Conservation (phyloP, 2,888 invertebrate species). For the Drosophila prolongata region DNA sequence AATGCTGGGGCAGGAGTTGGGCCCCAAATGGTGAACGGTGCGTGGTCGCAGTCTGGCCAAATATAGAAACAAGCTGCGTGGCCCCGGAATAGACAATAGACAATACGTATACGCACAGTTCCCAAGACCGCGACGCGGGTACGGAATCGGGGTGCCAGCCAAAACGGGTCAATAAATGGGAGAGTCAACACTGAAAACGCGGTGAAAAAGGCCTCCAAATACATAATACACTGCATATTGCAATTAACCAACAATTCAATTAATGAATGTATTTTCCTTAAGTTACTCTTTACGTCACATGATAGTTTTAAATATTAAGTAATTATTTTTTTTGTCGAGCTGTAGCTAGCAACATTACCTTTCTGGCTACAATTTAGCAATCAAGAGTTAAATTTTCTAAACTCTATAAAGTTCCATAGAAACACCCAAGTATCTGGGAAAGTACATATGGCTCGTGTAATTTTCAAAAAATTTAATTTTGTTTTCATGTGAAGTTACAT, state of each 20-base stretch:
- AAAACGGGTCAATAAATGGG: constrained; percentile 48
- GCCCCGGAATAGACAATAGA: constrained; percentile 62
- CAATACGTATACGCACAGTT: constrained; percentile 72
- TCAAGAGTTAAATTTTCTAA: no score
- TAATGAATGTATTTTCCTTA: neutral
- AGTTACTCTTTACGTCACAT: no score
- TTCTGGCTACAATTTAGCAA: no score
- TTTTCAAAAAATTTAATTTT: no score
- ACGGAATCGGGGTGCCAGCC: constrained; percentile 15
- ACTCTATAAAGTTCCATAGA: no score
- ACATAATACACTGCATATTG: constrained; percentile 2
- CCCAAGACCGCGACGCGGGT: constrained; percentile 36
- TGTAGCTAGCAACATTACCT: no score
- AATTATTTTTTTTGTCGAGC: no score
- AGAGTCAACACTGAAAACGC: constrained; percentile 12
- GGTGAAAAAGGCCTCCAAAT: neutral
- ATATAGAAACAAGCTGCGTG: constrained; percentile 65
- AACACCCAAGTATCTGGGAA: no score
- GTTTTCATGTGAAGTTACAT: no score
- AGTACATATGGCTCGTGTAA: no score
- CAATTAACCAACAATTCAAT: neutral
- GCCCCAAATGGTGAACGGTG: constrained; percentile 51
- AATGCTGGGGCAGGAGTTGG: constrained; percentile 35
- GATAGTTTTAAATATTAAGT: no score
- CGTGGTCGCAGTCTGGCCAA: constrained; percentile 69